These are phyloP conservation scores for Aricia agestis DNA, from an alignment of 1,140 invertebrate genomes.

Conservation along the genomic window DNA sequence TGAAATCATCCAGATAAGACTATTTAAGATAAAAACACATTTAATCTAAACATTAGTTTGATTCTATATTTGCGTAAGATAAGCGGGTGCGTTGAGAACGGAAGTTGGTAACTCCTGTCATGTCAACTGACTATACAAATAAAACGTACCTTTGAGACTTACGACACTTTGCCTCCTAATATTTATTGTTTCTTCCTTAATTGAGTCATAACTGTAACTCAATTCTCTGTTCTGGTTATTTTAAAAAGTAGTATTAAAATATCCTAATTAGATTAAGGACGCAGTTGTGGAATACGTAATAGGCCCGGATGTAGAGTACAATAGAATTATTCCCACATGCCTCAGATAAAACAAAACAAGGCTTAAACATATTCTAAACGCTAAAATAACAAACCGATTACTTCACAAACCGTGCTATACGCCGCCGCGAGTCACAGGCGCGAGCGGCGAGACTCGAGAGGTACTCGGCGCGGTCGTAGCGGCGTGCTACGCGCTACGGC, in stretches of 20 bases:
- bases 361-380: slow-evolving; percentile 65
- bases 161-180: slow-evolving; percentile 24
- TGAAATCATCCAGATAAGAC: slow-evolving; percentile 18
- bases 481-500: not conserved
- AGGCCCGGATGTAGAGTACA: slow-evolving; percentile 67
- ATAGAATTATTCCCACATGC: slow-evolving; percentile 74
- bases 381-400: slow-evolving; percentile 73
- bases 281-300: slow-evolving; percentile 45
- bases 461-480: too few relatives aligned
- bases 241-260: not conserved
- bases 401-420: slow-evolving; percentile 55
- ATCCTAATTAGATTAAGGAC: slow-evolving; percentile 46
- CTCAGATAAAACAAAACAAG: slow-evolving; percentile 69
- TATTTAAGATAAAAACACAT: slow-evolving; percentile 45
- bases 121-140: slow-evolving; percentile 45
- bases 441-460: too few relatives aligned
- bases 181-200: not conserved
- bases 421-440: slow-evolving; percentile 40
- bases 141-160: slow-evolving; percentile 36
- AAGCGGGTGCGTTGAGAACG: slow-evolving; percentile 60
- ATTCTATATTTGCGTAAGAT: slow-evolving; percentile 69
- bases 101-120: slow-evolving; percentile 50
- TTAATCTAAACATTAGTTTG: slow-evolving; percentile 49
- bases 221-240: not conserved
- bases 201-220: not conserved